Evolutionary conservation across 2,113 vertebrate species (phyloP).

Genomic region (Hyaena hyaena): DNA sequence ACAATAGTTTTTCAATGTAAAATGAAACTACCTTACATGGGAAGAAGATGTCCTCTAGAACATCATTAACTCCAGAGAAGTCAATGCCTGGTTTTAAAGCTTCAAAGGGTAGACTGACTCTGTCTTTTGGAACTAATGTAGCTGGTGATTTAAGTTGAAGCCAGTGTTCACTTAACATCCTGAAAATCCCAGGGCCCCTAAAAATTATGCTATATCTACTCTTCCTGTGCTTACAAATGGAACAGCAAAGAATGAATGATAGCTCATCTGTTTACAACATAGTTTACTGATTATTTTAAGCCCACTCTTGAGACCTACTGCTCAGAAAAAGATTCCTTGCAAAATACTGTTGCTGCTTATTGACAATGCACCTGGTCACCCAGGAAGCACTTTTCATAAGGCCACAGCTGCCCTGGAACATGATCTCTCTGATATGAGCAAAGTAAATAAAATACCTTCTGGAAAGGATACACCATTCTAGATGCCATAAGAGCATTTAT

Average conservation of each 20-base stretch:
- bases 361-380: not conserved
- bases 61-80: not conserved
- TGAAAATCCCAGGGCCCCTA: not conserved
- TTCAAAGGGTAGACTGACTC: not conserved
- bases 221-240: not conserved
- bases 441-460: not conserved
- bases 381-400: not conserved
- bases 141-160: not conserved
- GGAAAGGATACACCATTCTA: not conserved
- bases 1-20: not conserved
- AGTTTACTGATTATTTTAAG: not conserved
- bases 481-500: not conserved
- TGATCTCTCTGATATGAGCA: not conserved
- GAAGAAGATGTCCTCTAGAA: not conserved
- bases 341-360: not conserved
- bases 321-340: not conserved
- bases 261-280: not conserved
- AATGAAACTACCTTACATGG: not conserved
- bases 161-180: not conserved
- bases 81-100: not conserved
- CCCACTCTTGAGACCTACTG: not conserved
- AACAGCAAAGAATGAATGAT: not conserved
- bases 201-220: not conserved
- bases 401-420: not conserved
- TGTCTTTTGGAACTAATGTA: not conserved